Percentiles rank a stretch among this genome's conserved stretches.
phyloP scores from a whole-genome alignment of 2,888 invertebrate species.

The Thysanoteuthis rhombus region DNA sequence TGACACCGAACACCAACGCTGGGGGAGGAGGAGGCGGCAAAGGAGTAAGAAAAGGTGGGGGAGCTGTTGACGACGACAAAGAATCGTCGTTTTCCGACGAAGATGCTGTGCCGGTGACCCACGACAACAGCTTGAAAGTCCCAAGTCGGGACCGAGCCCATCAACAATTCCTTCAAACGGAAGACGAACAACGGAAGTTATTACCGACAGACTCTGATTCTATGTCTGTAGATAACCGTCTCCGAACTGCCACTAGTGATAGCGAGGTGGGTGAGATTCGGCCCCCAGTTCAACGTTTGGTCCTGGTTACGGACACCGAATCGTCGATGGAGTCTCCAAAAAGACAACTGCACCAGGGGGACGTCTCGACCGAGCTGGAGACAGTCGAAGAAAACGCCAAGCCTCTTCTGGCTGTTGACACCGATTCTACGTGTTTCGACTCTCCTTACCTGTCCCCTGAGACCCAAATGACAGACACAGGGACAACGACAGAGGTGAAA shows the following conservation, averaged over 20 bases:
- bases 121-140: not conserved
- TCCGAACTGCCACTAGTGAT: constrained; percentile 30
- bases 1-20: not conserved
- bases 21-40: not conserved
- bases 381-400: constrained; percentile 16
- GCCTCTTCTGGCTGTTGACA: not conserved
- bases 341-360: not conserved
- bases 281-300: constrained; percentile 33
- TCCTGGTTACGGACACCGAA: constrained; percentile 40
- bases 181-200: constrained; percentile 47
- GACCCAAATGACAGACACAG: constrained; percentile 19
- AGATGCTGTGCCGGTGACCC: constrained; percentile 36
- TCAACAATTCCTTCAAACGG: not conserved
- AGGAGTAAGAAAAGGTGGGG: not conserved
- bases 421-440: constrained; percentile 12
- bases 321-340: constrained; percentile 37
- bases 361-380: constrained; percentile 17
- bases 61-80: constrained; percentile 24
- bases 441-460: constrained; percentile 20
- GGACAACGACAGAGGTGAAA: not conserved
- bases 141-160: not conserved
- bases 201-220: constrained; percentile 51
- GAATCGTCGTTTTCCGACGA: constrained; percentile 43
- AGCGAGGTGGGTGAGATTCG: constrained; percentile 31
- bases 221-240: constrained; percentile 30